A percentile compares a stretch with the other conserved stretches of the same genome.
phyloP scores from a whole-genome alignment of 2,797 vertebrate species.

The Pachyuromys duprasi region DNA sequence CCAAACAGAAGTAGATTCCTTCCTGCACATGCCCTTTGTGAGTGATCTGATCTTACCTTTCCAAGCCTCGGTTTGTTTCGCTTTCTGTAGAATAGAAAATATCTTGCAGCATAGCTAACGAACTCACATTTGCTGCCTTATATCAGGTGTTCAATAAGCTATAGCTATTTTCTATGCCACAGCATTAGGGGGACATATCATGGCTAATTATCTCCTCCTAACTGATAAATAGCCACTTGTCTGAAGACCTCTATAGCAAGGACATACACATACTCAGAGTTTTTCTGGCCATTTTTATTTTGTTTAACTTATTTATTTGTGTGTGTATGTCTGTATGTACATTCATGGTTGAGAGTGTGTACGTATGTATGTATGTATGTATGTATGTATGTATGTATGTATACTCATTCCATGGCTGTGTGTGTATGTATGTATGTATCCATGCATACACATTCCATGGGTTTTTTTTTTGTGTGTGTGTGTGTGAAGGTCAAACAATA shows the following conservation, averaged over 20 bases:
- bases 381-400: background rate
- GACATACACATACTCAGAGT: background rate
- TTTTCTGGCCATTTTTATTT: background rate
- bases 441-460: no score
- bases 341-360: background rate
- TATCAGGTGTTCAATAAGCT: conserved; percentile 9
- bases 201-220: background rate
- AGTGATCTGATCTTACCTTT: background rate
- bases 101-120: background rate
- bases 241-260: conserved; percentile 52
- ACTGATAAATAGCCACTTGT: background rate
- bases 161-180: background rate
- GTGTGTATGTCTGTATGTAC: background rate
- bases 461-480: background rate
- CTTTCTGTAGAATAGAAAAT: conserved; percentile 8
- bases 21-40: background rate
- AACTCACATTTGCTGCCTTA: background rate
- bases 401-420: no score
- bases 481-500: background rate
- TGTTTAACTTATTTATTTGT: background rate
- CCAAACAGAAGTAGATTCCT: conserved; percentile 15
- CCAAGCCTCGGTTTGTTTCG: background rate
- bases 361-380: background rate
- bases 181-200: background rate
- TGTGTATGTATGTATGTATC: no score